These are phyloP conservation scores for Caenorhabditis sp. DNA, from an alignment of 2,888 invertebrate genomes.

Conservation along the genomic window DNA sequence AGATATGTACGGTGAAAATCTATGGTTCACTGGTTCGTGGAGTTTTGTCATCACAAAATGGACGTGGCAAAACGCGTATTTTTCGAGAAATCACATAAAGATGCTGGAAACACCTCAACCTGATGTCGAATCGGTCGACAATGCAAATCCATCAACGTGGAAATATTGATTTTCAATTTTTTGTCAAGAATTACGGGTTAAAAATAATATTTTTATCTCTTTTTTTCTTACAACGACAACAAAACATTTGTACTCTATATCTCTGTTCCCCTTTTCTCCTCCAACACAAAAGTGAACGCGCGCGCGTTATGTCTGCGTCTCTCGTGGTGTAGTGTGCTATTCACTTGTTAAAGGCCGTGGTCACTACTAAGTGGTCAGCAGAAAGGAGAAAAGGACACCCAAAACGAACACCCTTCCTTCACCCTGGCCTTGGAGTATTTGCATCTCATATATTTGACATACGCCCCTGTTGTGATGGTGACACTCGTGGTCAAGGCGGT, in stretches of 20 bases:
- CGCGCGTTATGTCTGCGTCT: neutral
- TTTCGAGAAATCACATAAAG: constrained; percentile 4
- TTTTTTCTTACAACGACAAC: too few species aligned
- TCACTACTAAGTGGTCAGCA: too few species aligned
- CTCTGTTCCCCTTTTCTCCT: neutral
- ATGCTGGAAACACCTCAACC: neutral
- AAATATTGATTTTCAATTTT: neutral
- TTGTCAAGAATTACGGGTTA: neutral
- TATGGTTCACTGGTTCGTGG: constrained; percentile 32
- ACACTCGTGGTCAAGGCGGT: constrained; percentile 30
- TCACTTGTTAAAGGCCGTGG: too few species aligned
- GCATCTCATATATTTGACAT: neutral
- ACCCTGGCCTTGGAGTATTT: neutral
- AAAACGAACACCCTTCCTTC: neutral
- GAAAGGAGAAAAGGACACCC: too few species aligned
- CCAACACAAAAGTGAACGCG: neutral
- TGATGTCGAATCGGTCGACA: neutral
- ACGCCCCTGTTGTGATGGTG: constrained; percentile 13
- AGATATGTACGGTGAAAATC: constrained; percentile 31
- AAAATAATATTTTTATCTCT: too few species aligned
- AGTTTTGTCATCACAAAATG: constrained; percentile 28
- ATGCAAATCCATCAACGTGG: neutral
- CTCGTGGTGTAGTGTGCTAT: neutral
- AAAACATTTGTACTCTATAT: neutral
- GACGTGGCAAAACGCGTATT: constrained; percentile 38